Base-by-base conservation (phyloP, 2,797 vertebrate species). In the Oceanodroma leucorhoa region DNA sequence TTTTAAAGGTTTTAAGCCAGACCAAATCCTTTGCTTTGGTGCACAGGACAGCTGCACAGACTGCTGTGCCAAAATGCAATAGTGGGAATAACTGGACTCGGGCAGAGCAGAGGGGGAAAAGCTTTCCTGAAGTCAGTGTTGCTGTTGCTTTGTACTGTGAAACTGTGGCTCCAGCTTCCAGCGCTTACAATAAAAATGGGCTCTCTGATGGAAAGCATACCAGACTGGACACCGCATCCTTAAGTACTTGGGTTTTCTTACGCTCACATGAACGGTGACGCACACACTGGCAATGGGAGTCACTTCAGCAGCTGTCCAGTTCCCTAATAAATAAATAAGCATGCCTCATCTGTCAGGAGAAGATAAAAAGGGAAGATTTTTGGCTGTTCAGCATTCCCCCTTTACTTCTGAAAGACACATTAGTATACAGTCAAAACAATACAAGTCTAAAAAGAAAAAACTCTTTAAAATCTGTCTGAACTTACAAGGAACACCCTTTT, bases 21-120 rank as follows among this genome's bases (percentile, higher is more conserved):
- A 71, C 29, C 8, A 12, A 69, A 21, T 30, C 40, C 45, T 53
- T 62, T 15, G 12, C 60, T 36, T 60, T 0, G 0, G n/a, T 23
- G 60, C 11, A 8, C 32, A 65, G 64, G 45, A 43, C 27, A 57
- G 20, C 36, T 60, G 64, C 46, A 15, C 12, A 29, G n/a, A 14
- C 46, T 41, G 54, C 60, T 34, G 22, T 66, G 60, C 66, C 40
- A 53, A 58, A 79, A 60, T 2, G 0, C 32, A 8, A 51, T 1
- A 16, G 10, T 13, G 29, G 23, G 45, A 85, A 75, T n/a, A 64
- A 58, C 55, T 1, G 0, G 14, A 32, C 15, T 24, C 0, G 0
- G 38, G 22, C 9, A 84, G 30, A 62, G 8, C 8, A 26, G 16
- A 61, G 27, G 26, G 29, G 9, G 5, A 24, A 79, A 70, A 45